Evolutionary conservation across 1,140 invertebrate genomes (phyloP).

Genomic region (Dreissena polymorpha): DNA sequence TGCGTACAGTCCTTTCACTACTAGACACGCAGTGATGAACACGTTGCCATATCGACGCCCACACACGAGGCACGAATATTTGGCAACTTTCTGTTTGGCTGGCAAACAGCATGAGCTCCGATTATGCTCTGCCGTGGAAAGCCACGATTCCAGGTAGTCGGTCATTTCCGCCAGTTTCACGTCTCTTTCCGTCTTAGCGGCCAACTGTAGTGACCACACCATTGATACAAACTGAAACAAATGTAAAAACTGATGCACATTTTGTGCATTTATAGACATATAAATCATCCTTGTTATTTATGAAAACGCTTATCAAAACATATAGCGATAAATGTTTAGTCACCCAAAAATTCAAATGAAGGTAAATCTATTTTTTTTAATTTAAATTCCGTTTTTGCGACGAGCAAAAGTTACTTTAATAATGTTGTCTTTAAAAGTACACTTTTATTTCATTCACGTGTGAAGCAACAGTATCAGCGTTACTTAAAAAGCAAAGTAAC

Average conservation of each 20-base stretch:
- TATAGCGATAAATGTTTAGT: no score
- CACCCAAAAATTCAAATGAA: no score
- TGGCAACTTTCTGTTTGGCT: conserved; percentile 36
- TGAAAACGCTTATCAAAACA: no score
- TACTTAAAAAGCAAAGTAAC: no score
- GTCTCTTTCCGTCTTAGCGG: conserved; percentile 65
- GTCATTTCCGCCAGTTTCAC: conserved; percentile 71
- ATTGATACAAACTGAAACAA: conserved; percentile 59
- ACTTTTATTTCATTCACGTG: no score
- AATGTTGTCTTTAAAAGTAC: no score
- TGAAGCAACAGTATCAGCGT: no score
- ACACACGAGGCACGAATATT: conserved; percentile 62
- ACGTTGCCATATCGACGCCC: conserved; percentile 81
- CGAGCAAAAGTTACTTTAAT: no score
- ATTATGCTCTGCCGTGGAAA: conserved; percentile 32
- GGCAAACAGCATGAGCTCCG: conserved; percentile 19
- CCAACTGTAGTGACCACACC: conserved; percentile 61
- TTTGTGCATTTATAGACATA: no score
- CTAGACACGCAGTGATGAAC: conserved; percentile 79
- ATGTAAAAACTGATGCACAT: neutral
- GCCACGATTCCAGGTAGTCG: conserved; percentile 38
- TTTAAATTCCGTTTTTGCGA: no score
- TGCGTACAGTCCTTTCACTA: conserved; percentile 81
- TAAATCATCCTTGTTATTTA: no score
- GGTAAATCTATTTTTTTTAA: no score